Evolutionary conservation across 2,797 vertebrate genomes (phyloP), one percentile per base, ranked within the genome.

Genomic region (Acanthopagrus latus): DNA sequence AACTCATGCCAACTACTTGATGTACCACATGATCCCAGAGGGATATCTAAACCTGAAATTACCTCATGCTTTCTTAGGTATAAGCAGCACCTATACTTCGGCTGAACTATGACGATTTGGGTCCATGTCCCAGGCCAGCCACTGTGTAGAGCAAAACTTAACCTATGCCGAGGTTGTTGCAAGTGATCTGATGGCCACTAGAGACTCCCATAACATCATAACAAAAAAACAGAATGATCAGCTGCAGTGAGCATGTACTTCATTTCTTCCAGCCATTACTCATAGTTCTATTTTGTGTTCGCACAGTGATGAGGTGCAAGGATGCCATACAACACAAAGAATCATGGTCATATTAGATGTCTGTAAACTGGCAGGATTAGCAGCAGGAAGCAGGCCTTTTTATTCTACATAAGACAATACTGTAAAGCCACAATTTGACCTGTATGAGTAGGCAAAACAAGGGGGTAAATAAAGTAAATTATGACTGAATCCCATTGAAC

Each of bases 181-280:
- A 74, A 38, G 18, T 71, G 2, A 64, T 21, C 16, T n/a, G 54
- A 60, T 23, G 64, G 44, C 82, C 80, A 82, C 76, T 65, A 78
- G 80, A 80, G 76, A 41, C 54, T 72, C 67, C 33, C 67, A 48
- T 57, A 51, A 47, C 13, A 41, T 44, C 46, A 51, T 43, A 23
- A 50, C 18, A 67, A 55, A 17, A 48, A 41, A 52, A 23, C 9
- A 43, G 10, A 69, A 47, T 44, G 5, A 38, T 67, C 12, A 17
- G 4, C 41, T 70, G 25, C 21, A 25, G 5, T 27, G 0, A 6
- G 7, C 33, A 33, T 20, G 54, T 14, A 21, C 44, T 21, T 44
- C 4, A 38, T 13, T 10, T 56, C n/a, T 23, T 56, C 4, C 58
- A 17, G 7, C 41, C 12, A 27, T 27, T 21, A 10, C 17, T 43